Conservation (phyloP, 2,888 invertebrate genomes). For the Ernsta delagoae region DNA sequence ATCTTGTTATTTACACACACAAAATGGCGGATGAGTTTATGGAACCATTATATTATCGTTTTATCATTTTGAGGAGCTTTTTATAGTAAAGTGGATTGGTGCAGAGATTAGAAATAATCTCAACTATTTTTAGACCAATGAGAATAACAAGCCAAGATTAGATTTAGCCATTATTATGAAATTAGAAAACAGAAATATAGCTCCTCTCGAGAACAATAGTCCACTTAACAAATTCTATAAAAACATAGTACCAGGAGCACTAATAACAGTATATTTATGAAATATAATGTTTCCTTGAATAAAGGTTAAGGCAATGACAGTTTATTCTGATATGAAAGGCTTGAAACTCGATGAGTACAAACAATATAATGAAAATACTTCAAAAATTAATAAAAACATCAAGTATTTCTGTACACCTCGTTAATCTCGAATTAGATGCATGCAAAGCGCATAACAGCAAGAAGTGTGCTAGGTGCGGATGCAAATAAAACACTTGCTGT, state of each 20-base stretch:
- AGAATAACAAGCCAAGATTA: too few species aligned
- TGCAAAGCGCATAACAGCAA: slow-evolving; percentile 36
- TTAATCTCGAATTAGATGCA: slow-evolving; percentile 26
- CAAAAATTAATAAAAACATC: slow-evolving; percentile 5
- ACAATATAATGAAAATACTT: slow-evolving; percentile 12
- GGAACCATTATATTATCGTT: slow-evolving; percentile 34
- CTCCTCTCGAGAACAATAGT: too few species aligned
- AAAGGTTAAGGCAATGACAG: slow-evolving; percentile 26
- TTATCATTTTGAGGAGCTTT: not conserved
- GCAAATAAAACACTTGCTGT: slow-evolving; percentile 57
- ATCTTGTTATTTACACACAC: slow-evolving; percentile 71
- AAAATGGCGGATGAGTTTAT: slow-evolving; percentile 56
- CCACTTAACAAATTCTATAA: too few species aligned
- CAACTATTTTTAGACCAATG: too few species aligned
- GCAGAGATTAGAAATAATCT: too few species aligned
- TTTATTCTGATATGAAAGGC: slow-evolving; percentile 20
- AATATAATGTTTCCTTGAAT: slow-evolving; percentile 37
- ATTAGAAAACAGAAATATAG: too few species aligned
- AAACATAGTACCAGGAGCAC: too few species aligned
- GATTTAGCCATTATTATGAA: too few species aligned
- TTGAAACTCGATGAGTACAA: slow-evolving; percentile 5
- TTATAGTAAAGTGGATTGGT: too few species aligned
- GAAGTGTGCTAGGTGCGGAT: slow-evolving; percentile 44
- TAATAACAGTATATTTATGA: not conserved
- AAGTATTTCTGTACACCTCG: not conserved